phyloP scores from a whole-genome alignment of 2,888 invertebrate species.

The Pantelozetes paolii region DNA sequence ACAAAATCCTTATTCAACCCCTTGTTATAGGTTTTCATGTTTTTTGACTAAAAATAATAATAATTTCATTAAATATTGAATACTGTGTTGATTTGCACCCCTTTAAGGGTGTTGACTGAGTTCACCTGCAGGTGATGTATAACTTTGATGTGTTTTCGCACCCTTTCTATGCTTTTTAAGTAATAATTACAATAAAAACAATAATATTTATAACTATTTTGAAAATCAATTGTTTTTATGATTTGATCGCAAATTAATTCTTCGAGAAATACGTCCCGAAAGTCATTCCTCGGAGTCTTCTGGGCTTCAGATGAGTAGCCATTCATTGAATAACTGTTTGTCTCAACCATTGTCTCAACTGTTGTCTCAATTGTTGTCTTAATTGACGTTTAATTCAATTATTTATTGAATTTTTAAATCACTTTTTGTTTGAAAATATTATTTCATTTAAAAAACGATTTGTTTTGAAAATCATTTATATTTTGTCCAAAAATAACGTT shows the following conservation, averaged over 20 bases:
- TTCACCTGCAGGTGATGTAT: background rate
- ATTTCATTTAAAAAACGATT: too few relatives aligned
- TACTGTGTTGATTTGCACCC: too few relatives aligned
- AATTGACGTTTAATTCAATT: too few relatives aligned
- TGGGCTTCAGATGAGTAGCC: too few relatives aligned
- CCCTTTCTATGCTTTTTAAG: background rate
- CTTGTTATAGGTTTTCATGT: background rate
- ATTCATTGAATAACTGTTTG: too few relatives aligned
- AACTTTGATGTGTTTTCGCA: background rate
- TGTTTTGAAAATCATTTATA: too few relatives aligned
- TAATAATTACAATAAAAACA: background rate
- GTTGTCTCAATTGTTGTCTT: too few relatives aligned
- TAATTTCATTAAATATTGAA: background rate
- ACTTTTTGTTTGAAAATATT: too few relatives aligned
- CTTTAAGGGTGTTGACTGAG: background rate
- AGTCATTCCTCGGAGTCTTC: background rate
- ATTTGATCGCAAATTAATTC: constrained; percentile 1
- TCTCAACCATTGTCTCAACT: too few relatives aligned
- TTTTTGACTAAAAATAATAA: background rate
- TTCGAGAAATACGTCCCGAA: background rate
- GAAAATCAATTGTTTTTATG: background rate
- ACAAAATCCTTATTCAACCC: background rate
- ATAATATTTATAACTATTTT: background rate
- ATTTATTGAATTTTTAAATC: too few relatives aligned
- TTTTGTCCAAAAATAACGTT: too few relatives aligned